Evolutionary conservation across 2,797 vertebrate genomes (phyloP).

Genomic region (Tokudaia tokunoshimensis): DNA sequence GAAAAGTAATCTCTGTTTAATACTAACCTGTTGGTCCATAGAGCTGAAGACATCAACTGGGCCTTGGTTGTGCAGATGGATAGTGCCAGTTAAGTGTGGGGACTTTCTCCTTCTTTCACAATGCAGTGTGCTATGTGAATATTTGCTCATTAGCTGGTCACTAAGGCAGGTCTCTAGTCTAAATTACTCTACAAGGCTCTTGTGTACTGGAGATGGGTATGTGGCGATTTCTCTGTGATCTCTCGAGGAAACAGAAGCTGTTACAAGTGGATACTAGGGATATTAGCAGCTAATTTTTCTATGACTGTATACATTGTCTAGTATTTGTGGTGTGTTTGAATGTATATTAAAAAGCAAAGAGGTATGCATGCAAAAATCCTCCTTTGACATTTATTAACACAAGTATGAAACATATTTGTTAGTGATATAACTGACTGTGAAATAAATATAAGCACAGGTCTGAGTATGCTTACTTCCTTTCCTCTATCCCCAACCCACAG

Average conservation of each 20-base stretch:
- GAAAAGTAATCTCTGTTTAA: not conserved
- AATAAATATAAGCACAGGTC: not conserved
- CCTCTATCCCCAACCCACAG: not conserved
- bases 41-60: not conserved
- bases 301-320: not conserved
- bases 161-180: not conserved
- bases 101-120: not conserved
- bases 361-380: not conserved
- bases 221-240: not conserved
- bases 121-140: not conserved
- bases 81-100: accelerated
- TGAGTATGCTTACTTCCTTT: not conserved
- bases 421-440: not conserved
- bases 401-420: not conserved
- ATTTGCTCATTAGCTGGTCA: not conserved
- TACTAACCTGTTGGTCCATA: not conserved
- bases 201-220: accelerated
- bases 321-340: not conserved
- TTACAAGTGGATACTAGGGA: not conserved
- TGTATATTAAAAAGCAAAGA: not conserved
- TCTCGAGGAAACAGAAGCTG: not conserved
- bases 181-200: not conserved
- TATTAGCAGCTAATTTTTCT: not conserved
- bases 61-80: not conserved
- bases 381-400: not conserved